These are phyloP conservation scores for Sphaerodactylus townsendi DNA, from an alignment of 2,113 vertebrate genomes.

Conservation along the genomic window DNA sequence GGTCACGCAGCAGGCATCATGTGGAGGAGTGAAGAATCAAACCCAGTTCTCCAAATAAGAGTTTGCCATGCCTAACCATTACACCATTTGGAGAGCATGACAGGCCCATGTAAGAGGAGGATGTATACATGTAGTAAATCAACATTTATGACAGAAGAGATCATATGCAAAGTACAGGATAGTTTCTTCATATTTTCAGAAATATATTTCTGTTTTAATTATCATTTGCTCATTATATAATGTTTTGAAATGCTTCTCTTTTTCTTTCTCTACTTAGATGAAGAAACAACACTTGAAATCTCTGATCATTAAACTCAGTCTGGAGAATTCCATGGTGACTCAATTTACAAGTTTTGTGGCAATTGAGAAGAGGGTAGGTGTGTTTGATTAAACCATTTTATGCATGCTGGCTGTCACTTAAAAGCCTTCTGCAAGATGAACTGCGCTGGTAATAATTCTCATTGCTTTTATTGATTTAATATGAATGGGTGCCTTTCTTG, in stretches of 20 bases:
- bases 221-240: not conserved
- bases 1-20: no score
- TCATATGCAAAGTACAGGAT: accelerated
- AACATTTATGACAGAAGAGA: no score
- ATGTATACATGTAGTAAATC: no score
- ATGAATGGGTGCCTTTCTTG: not conserved
- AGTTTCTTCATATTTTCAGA: not conserved
- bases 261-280: slow-evolving; percentile 71
- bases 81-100: no score
- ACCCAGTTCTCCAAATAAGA: no score
- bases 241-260: not conserved
- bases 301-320: slow-evolving; percentile 83
- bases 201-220: not conserved
- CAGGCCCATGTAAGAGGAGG: no score
- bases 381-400: slow-evolving; percentile 18
- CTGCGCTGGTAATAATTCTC: not conserved
- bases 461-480: not conserved
- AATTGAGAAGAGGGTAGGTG: slow-evolving; percentile 86
- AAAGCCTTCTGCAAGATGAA: not conserved
- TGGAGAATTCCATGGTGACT: slow-evolving; percentile 85
- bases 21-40: no score
- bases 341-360: slow-evolving; percentile 92
- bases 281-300: slow-evolving; percentile 83
- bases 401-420: not conserved
- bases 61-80: no score